These are phyloP conservation scores for Helicoverpa assulta DNA, from an alignment of 2,888 invertebrate species.

Conservation along the genomic window DNA sequence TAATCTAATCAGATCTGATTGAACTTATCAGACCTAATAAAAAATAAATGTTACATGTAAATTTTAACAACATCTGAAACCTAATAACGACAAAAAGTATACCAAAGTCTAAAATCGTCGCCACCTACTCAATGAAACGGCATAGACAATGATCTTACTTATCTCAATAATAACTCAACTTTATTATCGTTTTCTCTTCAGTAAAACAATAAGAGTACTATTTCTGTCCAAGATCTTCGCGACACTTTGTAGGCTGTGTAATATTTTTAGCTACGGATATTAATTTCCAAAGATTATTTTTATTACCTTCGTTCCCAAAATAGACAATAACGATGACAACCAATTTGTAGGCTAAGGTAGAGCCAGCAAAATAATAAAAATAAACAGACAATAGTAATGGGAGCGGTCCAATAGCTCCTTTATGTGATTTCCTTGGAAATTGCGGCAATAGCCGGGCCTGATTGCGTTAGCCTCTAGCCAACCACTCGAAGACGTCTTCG, in stretches of 20 bases:
- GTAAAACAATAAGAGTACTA: too few relatives aligned
- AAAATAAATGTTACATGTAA: too few relatives aligned
- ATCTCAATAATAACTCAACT: too few relatives aligned
- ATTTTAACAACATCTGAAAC: too few relatives aligned
- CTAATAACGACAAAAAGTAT: too few relatives aligned
- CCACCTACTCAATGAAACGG: too few relatives aligned
- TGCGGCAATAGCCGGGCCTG: constrained; percentile 74
- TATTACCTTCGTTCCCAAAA: not conserved
- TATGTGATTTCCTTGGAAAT: constrained; percentile 78
- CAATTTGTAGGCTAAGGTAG: constrained; percentile 6
- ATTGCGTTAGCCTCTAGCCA: constrained; percentile 75
- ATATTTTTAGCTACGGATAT: not conserved
- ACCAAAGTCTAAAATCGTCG: too few relatives aligned
- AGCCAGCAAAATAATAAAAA: constrained; percentile 61
- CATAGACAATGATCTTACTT: too few relatives aligned
- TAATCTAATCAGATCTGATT: too few relatives aligned
- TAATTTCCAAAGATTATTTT: not conserved
- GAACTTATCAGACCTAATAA: too few relatives aligned
- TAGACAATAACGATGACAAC: constrained; percentile 8
- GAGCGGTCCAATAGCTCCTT: constrained; percentile 68
- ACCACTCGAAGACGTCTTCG: constrained; percentile 67
- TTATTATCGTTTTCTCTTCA: too few relatives aligned
- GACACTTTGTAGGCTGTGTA: not conserved
- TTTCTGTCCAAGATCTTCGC: too few relatives aligned
- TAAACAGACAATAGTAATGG: constrained; percentile 71